Conservation (phyloP, 2,797 vertebrate genomes). For the Acrossocheilus wenchowensis region DNA sequence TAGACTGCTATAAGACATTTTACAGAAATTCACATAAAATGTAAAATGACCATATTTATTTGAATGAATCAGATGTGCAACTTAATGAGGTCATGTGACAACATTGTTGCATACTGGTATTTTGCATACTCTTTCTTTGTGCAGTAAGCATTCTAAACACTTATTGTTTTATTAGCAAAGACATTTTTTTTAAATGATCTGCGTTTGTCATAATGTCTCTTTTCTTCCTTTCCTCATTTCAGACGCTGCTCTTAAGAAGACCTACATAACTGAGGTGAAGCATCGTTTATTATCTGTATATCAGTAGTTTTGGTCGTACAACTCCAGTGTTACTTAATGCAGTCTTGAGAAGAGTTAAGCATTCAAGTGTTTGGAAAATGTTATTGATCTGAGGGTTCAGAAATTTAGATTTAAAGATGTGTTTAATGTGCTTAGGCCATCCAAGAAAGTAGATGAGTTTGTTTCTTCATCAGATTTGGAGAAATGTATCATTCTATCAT, state of each 20-base stretch:
- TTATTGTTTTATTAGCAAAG: too few relatives aligned
- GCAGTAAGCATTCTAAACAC: not conserved
- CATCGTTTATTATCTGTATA: not conserved
- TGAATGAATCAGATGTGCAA: not conserved
- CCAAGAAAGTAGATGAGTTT: too few relatives aligned
- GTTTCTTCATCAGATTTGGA: too few relatives aligned
- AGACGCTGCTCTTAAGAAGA: conserved; percentile 62
- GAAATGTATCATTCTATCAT: too few relatives aligned
- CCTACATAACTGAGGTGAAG: conserved; percentile 60
- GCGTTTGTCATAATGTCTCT: not conserved
- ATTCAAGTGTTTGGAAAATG: not conserved
- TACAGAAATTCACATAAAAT: not conserved
- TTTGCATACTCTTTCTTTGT: not conserved
- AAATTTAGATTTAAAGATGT: not conserved
- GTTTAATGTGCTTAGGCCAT: too few relatives aligned
- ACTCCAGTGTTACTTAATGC: not conserved
- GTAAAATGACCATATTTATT: not conserved
- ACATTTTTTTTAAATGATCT: not conserved
- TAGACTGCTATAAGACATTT: too few relatives aligned
- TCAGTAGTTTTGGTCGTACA: not conserved
- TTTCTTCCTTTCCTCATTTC: conserved; percentile 41
- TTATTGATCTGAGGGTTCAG: not conserved
- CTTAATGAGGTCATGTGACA: not conserved
- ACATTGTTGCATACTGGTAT: not conserved
- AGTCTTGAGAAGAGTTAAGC: not conserved